These are phyloP conservation scores for Anastrepha ludens DNA, from an alignment of 1,140 invertebrate species.

Conservation along the genomic window DNA sequence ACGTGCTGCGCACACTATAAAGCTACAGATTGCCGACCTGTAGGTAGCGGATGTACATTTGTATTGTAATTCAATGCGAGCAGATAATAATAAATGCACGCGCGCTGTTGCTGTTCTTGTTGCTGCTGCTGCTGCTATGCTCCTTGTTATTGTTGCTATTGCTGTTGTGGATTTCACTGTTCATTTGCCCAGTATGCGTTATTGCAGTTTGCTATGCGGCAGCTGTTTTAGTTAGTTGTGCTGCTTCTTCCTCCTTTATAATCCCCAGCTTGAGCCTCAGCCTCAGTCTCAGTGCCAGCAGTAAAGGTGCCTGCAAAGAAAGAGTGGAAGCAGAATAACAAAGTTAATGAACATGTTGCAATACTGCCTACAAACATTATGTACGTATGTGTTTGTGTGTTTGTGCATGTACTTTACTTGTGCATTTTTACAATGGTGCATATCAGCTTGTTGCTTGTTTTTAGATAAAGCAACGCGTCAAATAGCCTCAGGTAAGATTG, in stretches of 20 bases:
- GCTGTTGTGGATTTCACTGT: not conserved
- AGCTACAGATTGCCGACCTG: conserved; percentile 44
- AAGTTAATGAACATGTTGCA: conserved; percentile 53
- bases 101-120: not conserved
- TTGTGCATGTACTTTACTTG: not conserved
- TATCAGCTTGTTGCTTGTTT: conserved; percentile 51
- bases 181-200: conserved; percentile 26
- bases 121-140: not conserved
- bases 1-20: not conserved
- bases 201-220: conserved; percentile 17
- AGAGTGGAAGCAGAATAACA: conserved; percentile 22
- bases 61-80: conserved; percentile 51
- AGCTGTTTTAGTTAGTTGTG: conserved; percentile 47
- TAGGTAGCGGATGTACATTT: conserved; percentile 51
- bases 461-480: conserved; percentile 28
- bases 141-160: not conserved
- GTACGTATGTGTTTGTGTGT: not conserved
- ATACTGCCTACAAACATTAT: conserved; percentile 39
- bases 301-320: conserved; percentile 33
- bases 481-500: conserved; percentile 41
- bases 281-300: not conserved
- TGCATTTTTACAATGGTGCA: conserved; percentile 2
- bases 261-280: not conserved
- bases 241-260: conserved; percentile 20
- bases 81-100: conserved; percentile 52